These are phyloP conservation scores for Cyclopterus lumpus DNA, from an alignment of 2,797 vertebrate species.

Conservation along the genomic window DNA sequence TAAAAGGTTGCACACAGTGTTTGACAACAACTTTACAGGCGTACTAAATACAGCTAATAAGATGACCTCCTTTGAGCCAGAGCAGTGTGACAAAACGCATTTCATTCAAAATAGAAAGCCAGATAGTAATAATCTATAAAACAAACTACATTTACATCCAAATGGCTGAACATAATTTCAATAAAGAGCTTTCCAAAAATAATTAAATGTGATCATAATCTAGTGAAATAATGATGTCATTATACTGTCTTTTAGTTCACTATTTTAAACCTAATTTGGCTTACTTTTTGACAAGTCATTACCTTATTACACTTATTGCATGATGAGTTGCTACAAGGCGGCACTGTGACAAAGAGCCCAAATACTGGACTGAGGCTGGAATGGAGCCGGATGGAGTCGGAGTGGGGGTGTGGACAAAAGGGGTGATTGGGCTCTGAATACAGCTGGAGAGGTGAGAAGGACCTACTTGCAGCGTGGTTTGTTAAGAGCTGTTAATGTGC, in stretches of 20 bases:
- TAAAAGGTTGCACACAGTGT: neutral
- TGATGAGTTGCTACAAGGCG: constrained; percentile 67
- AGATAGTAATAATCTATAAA: neutral
- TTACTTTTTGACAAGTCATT: neutral
- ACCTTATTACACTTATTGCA: constrained; percentile 63
- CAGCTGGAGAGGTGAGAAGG: constrained; percentile 78
- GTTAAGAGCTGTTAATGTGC: constrained; percentile 99
- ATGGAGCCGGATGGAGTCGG: constrained; percentile 72
- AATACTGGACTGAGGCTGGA: constrained; percentile 52
- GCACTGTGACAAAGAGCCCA: constrained; percentile 44
- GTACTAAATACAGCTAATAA: neutral
- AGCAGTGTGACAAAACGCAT: neutral
- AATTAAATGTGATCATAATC: neutral
- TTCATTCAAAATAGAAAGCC: neutral
- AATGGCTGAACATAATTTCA: neutral
- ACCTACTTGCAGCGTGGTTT: constrained; percentile 99
- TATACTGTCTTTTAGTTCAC: neutral
- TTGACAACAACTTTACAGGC: neutral
- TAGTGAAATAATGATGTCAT: neutral
- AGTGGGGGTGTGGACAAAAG: constrained; percentile 59
- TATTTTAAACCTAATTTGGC: neutral
- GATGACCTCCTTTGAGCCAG: neutral
- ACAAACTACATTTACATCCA: neutral
- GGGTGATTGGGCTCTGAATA: constrained; percentile 72
- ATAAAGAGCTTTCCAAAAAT: neutral